Conservation (phyloP, 2,888 invertebrate genomes). For the Hymenopus coronatus region DNA sequence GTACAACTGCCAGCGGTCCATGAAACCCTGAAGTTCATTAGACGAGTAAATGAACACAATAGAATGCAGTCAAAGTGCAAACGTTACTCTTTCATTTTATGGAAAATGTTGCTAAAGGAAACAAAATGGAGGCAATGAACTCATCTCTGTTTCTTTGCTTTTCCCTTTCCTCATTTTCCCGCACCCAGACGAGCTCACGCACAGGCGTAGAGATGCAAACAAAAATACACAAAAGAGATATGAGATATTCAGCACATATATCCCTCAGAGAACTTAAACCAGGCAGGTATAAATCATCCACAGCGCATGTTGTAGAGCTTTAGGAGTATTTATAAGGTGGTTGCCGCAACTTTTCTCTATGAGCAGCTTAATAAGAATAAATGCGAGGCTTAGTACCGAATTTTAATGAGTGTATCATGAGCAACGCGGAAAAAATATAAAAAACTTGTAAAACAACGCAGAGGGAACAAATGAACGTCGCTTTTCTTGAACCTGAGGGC, state of each 20-base stretch:
- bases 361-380: not conserved
- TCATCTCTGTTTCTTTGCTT: not conserved
- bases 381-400: not conserved
- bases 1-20: no score
- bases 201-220: not conserved
- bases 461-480: not conserved
- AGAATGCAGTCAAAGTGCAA: not conserved
- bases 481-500: not conserved
- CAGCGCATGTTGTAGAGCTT: not conserved
- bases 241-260: not conserved
- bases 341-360: not conserved
- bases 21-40: no score
- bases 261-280: not conserved
- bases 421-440: not conserved
- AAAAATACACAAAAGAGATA: not conserved
- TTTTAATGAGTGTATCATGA: not conserved
- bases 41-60: no score
- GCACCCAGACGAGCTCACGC: not conserved
- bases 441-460: not conserved
- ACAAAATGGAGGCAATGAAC: not conserved
- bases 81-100: not conserved
- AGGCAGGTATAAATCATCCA: not conserved
- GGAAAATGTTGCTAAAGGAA: not conserved
- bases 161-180: not conserved
- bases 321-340: not conserved